Evolutionary conservation across 2,888 invertebrate species (phyloP).

Genomic region (Pyrrhosoma nymphula): DNA sequence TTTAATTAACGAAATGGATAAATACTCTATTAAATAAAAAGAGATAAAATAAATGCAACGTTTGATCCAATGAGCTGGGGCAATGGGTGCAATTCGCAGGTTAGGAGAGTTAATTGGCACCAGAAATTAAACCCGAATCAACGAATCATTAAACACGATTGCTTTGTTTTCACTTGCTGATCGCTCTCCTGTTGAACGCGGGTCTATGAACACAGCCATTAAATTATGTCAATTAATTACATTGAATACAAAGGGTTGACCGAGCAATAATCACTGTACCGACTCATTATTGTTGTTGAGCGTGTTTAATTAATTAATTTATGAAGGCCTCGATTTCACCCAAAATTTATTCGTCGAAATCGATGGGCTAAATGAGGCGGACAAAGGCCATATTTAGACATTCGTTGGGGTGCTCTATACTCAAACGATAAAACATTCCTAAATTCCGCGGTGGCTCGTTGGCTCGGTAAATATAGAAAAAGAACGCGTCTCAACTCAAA

Average conservation of each 20-base stretch:
- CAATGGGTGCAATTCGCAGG: neutral
- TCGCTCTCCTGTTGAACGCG: neutral
- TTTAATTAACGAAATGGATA: too few species aligned
- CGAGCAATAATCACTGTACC: slow-evolving; percentile 24
- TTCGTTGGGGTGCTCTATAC: neutral
- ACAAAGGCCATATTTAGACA: neutral
- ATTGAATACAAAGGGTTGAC: slow-evolving; percentile 19
- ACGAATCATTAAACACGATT: slow-evolving; percentile 1
- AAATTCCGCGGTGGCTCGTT: neutral
- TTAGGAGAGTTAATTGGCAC: slow-evolving; percentile 7
- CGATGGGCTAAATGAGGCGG: neutral
- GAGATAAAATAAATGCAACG: neutral
- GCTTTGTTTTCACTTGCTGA: slow-evolving; percentile 9
- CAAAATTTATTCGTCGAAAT: neutral
- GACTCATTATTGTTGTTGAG: slow-evolving; percentile 12
- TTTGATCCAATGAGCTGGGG: neutral
- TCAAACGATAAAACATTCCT: neutral
- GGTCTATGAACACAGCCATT: neutral
- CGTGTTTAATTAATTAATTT: slow-evolving; percentile 14
- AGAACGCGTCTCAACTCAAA: neutral
- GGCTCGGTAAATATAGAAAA: neutral
- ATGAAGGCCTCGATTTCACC: neutral
- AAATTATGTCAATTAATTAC: slow-evolving; percentile 22
- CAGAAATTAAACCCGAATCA: neutral
- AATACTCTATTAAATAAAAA: neutral